These are phyloP conservation scores for Macrocentrus cingulum DNA, from an alignment of 1,140 invertebrate genomes.

Conservation along the genomic window DNA sequence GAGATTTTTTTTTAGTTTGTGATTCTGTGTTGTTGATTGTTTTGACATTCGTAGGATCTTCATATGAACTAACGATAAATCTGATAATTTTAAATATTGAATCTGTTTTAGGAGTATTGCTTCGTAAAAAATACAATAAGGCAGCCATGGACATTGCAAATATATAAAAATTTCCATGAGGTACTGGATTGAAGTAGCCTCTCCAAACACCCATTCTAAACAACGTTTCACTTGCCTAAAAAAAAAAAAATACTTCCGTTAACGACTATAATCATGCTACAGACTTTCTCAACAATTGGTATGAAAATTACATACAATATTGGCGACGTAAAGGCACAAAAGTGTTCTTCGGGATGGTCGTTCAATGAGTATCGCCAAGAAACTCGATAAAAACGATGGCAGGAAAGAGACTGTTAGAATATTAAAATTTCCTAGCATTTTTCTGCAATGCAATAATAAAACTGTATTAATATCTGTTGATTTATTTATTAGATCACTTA, in stretches of 20 bases:
- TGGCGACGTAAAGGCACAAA: conserved; percentile 77
- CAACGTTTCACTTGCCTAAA: conserved; percentile 72
- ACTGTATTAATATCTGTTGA: conserved; percentile 9
- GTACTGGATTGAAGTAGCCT: conserved; percentile 64
- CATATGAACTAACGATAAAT: conserved; percentile 66
- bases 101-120: conserved; percentile 58
- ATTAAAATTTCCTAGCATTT: conserved; percentile 69
- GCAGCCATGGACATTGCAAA: conserved; percentile 65
- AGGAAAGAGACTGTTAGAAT: conserved; percentile 70
- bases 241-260: conserved; percentile 34
- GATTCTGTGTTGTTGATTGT: conserved; percentile 29
- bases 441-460: conserved; percentile 57
- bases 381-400: conserved; percentile 71
- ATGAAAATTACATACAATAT: conserved; percentile 65
- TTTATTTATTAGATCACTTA: conserved; percentile 38
- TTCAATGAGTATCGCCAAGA: conserved; percentile 75
- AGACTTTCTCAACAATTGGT: conserved; percentile 1
- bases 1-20: conserved; percentile 35
- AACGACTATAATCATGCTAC: not conserved
- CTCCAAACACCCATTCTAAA: conserved; percentile 72
- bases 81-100: conserved; percentile 69
- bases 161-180: conserved; percentile 68
- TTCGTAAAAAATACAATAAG: conserved; percentile 64
- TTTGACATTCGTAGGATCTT: conserved; percentile 54
- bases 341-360: conserved; percentile 70